Evolutionary conservation across 2,888 invertebrate genomes (phyloP).

Genomic region (Chrysolina haemoptera): DNA sequence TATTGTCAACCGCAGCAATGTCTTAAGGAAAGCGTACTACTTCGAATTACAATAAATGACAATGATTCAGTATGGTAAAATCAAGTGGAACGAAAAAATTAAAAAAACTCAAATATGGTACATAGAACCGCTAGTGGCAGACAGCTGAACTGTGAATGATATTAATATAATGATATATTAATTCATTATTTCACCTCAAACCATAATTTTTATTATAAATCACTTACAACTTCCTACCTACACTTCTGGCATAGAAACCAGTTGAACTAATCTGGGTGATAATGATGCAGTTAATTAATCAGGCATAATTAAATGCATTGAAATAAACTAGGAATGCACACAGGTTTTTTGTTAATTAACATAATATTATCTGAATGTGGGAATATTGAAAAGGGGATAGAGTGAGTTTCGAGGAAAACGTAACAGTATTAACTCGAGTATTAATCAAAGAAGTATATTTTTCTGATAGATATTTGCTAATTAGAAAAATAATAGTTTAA

Average conservation of each 20-base stretch:
- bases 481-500: too few species aligned
- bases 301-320: neutral
- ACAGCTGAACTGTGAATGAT: constrained; percentile 25
- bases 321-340: neutral
- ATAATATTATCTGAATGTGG: too few species aligned
- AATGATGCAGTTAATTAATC: neutral
- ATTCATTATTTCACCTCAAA: constrained; percentile 30
- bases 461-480: too few species aligned
- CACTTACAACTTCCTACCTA: constrained; percentile 10
- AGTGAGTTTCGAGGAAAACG: too few species aligned
- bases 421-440: too few species aligned
- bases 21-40: constrained; percentile 33
- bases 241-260: constrained; percentile 14
- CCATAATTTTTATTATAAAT: constrained; percentile 28
- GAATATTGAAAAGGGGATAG: too few species aligned
- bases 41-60: constrained; percentile 10
- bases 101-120: constrained; percentile 29
- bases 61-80: constrained; percentile 20
- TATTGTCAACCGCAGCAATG: constrained; percentile 7
- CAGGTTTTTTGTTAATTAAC: neutral
- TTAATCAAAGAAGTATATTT: too few species aligned
- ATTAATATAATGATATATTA: constrained; percentile 29
- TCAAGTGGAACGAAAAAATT: constrained; percentile 1
- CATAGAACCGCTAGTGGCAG: constrained; percentile 27
- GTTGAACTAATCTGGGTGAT: constrained; percentile 6